Evolutionary conservation across 2,113 vertebrate genomes (phyloP), one percentile per base, ranked within the genome.

Genomic region (Mustela nigripes): DNA sequence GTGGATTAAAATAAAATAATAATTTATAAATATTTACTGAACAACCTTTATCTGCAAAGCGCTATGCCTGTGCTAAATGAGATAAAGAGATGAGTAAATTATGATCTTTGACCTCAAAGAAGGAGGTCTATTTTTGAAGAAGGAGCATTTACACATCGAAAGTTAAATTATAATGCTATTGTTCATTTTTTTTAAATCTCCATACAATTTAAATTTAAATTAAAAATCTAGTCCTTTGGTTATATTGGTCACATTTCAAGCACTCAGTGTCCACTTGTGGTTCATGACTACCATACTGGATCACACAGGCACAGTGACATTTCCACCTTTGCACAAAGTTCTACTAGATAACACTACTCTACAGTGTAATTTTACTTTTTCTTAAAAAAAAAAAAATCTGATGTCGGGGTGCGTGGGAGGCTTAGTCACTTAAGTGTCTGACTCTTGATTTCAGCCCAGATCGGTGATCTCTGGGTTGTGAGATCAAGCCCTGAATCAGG

Each of bases 161-260:
- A 82, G 81, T 56, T 86, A 85, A 85, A 67, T 81, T 71, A 82
- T 18, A 45, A 84, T 36, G 11, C 56, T 91, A 67, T 82, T 87
- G 97, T 91, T 95, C 73, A 28, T 93, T 86, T 93, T 95, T 95
- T 86, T 91, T 78, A 85, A 31, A 53, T 94, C 81, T 85, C 76
- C 5, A 19, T 73, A 39, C 39, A 65, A 91, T 94, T 94, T 74
- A 92, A 95, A 97, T 84, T 94, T 22, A 65, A 79, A 85, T 79
- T 10, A 45, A 63, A 53, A n/a, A 22, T 79, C 50, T n/a, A 50
- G 45, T 60, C 45, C 31, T 24, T 74, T 31, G 8, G 36, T 73
- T n/a, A 87, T 56, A 26, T 22, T 65, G 73, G 81, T 39, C 31
- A 26, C 56, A 16, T 87, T 56, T 92, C 78, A 31, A 62, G 69